Percentiles rank a stretch among this genome's conserved stretches.
Conservation (phyloP, 2,888 invertebrate genomes). For the Drosophila vallismaia region DNA sequence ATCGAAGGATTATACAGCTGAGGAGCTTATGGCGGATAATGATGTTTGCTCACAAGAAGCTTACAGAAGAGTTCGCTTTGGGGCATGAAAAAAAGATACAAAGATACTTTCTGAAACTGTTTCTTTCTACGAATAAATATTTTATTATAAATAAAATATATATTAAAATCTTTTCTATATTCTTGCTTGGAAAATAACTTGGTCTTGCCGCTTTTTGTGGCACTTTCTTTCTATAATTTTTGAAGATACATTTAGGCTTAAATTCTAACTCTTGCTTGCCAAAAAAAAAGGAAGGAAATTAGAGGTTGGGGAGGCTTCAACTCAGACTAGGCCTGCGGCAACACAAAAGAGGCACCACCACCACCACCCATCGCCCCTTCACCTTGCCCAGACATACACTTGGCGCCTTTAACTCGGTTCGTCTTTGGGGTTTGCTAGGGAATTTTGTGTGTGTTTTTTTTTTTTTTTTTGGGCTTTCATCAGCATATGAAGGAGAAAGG, state of each 20-base stretch:
- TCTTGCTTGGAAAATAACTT: too few relatives aligned
- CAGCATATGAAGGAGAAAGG: constrained; percentile 26
- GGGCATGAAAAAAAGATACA: neutral
- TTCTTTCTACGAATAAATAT: neutral
- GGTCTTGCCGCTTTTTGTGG: neutral
- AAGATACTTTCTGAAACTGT: neutral
- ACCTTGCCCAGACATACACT: constrained; percentile 53
- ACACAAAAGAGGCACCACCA: constrained; percentile 50
- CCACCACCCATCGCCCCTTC: constrained; percentile 6
- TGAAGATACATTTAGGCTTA: constrained; percentile 30
- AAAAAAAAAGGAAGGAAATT: constrained; percentile 32
- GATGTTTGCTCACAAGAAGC: constrained; percentile 34
- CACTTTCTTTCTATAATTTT: constrained; percentile 21
- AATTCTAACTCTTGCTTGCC: constrained; percentile 52
- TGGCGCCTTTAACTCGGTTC: constrained; percentile 67
- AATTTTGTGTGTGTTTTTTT: constrained; percentile 4
- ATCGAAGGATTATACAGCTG: constrained; percentile 13
- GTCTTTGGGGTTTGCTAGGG: constrained; percentile 37
- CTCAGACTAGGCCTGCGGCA: constrained; percentile 58
- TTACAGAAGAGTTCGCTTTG: constrained; percentile 11
- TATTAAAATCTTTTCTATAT: neutral
- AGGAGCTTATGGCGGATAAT: constrained; percentile 18
- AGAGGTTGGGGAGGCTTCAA: neutral
- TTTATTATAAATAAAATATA: neutral
- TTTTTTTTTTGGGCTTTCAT: constrained; percentile 31